phyloP scores from a whole-genome alignment of 1,140 invertebrate species.

The Drosophila ficusphila region DNA sequence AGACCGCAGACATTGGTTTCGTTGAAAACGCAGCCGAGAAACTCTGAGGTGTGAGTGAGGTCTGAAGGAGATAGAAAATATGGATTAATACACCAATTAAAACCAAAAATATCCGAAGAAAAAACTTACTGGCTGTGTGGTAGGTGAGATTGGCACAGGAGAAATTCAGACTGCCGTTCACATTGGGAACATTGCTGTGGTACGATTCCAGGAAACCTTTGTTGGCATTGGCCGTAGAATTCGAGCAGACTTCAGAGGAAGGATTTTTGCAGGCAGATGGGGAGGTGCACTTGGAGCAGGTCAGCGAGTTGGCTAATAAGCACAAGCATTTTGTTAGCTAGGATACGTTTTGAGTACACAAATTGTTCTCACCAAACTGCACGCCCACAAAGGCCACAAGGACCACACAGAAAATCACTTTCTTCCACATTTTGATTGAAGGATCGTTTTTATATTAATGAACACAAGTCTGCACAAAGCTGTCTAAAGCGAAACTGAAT shows the following conservation, averaged over 20 bases:
- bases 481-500: conserved; percentile 12
- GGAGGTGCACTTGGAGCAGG: conserved; percentile 45
- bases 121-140: conserved; percentile 10
- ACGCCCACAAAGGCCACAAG: conserved; percentile 40
- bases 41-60: not conserved
- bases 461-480: not conserved
- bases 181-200: conserved; percentile 28
- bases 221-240: conserved; percentile 47
- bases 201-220: not conserved
- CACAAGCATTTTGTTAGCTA: conserved; percentile 1
- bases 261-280: conserved; percentile 22
- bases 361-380: conserved; percentile 45
- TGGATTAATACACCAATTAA: not conserved
- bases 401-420: conserved; percentile 39
- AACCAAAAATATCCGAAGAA: not conserved
- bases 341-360: not conserved
- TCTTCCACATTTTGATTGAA: conserved; percentile 42
- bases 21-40: conserved; percentile 46
- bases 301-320: conserved; percentile 38
- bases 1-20: conserved; percentile 20
- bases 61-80: conserved; percentile 2
- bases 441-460: not conserved
- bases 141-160: conserved; percentile 39
- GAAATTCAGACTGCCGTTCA: conserved; percentile 13
- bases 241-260: conserved; percentile 24